These are phyloP conservation scores for Albula goreensis DNA, from an alignment of 2,113 vertebrate species.

Conservation along the genomic window DNA sequence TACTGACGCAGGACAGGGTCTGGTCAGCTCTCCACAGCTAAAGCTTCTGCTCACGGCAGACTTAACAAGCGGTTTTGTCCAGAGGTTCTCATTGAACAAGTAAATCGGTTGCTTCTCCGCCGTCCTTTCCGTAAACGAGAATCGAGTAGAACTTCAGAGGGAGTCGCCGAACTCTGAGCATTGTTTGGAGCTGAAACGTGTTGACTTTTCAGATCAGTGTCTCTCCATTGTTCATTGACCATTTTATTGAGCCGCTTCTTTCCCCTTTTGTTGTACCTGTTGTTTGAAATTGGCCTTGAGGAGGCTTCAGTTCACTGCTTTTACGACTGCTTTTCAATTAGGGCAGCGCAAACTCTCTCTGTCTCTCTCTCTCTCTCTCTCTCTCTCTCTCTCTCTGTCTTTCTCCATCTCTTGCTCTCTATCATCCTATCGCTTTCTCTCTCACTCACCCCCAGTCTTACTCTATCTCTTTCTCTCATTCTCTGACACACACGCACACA, in stretches of 20 bases:
- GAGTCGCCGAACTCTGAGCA: neutral
- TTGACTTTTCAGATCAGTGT: constrained; percentile 21
- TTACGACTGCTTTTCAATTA: constrained; percentile 23
- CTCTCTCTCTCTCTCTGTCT: neutral
- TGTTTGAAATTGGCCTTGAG: constrained; percentile 23
- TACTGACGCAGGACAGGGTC: neutral
- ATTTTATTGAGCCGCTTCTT: constrained; percentile 13
- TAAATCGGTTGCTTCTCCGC: neutral
- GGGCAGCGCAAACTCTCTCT: neutral
- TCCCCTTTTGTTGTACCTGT: constrained; percentile 18
- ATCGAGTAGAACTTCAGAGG: neutral
- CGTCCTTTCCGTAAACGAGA: neutral
- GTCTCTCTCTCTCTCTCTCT: neutral
- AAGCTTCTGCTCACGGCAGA: neutral
- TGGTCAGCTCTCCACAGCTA: neutral
- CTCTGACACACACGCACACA: neutral
- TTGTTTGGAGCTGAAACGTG: constrained; percentile 1
- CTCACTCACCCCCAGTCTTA: no score
- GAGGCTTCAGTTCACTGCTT: constrained; percentile 17
- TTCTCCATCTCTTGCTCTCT: neutral
- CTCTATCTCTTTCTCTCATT: no score
- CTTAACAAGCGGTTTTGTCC: neutral
- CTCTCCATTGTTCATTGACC: constrained; percentile 11
- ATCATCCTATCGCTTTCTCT: neutral
- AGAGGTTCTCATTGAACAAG: neutral